phyloP scores from a whole-genome alignment of 2,888 invertebrate genomes.

The Patella pellucida region DNA sequence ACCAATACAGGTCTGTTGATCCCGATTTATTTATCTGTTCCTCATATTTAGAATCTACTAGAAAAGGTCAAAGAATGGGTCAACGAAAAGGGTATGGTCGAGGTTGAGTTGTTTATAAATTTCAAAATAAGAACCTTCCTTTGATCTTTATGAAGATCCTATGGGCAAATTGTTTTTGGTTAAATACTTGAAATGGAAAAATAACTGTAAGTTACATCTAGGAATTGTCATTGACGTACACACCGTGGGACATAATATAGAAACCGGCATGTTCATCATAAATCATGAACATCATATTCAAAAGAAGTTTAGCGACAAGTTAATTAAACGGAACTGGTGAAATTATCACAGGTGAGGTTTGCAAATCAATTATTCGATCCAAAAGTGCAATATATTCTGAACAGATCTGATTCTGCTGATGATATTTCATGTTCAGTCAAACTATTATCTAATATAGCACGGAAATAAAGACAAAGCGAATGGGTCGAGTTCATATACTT shows the following conservation, averaged over 20 bases:
- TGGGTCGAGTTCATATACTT: conserved; percentile 57
- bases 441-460: conserved; percentile 52
- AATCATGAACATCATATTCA: conserved; percentile 56
- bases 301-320: conserved; percentile 33
- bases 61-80: neutral
- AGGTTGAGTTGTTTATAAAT: neutral
- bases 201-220: conserved; percentile 49
- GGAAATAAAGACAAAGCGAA: conserved; percentile 50
- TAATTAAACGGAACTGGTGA: conserved; percentile 33
- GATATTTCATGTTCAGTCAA: conserved; percentile 8
- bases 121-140: conserved; percentile 20
- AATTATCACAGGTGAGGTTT: conserved; percentile 20
- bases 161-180: conserved; percentile 60
- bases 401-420: conserved; percentile 5
- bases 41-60: conserved; percentile 55
- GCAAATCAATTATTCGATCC: conserved; percentile 38
- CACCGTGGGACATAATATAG: conserved; percentile 41
- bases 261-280: conserved; percentile 49
- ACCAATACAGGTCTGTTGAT: conserved; percentile 56
- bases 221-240: conserved; percentile 63
- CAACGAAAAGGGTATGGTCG: too few species aligned
- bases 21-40: conserved; percentile 57
- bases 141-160: conserved; percentile 56
- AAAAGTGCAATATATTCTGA: conserved; percentile 41
- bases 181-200: conserved; percentile 61